These are phyloP conservation scores for Elmis aenea DNA, from an alignment of 2,888 invertebrate species.

Conservation along the genomic window DNA sequence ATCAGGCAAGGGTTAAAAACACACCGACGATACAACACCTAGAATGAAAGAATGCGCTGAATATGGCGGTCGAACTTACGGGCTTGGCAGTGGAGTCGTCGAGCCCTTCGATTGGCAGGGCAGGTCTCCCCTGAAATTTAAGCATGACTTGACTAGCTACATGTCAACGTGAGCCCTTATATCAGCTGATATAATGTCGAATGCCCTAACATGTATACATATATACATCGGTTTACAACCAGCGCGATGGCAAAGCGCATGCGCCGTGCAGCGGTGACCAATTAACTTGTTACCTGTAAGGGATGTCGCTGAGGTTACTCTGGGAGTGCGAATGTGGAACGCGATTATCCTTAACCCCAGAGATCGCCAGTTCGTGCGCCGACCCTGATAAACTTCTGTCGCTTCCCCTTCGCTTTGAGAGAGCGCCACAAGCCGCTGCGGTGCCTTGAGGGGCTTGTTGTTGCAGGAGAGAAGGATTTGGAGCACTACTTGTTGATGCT, in stretches of 20 bases:
- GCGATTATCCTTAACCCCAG: constrained; percentile 59
- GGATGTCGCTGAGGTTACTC: constrained; percentile 81
- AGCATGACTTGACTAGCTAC: constrained; percentile 39
- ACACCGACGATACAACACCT: constrained; percentile 35
- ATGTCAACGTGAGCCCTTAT: constrained; percentile 14
- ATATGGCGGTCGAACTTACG: constrained; percentile 43
- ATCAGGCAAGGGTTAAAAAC: constrained; percentile 28
- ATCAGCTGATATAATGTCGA: constrained; percentile 16
- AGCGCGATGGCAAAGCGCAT: constrained; percentile 21
- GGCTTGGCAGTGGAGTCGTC: constrained; percentile 41
- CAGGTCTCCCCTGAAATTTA: constrained; percentile 54
- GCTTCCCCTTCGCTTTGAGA: constrained; percentile 70
- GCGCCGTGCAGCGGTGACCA: constrained; percentile 17
- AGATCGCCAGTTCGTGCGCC: constrained; percentile 74
- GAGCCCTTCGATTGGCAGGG: constrained; percentile 45
- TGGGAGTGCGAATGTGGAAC: constrained; percentile 87
- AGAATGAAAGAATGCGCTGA: constrained; percentile 27
- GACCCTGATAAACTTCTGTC: constrained; percentile 81
- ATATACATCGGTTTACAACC: constrained; percentile 19
- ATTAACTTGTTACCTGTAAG: constrained; percentile 63
- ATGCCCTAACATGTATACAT: constrained; percentile 20
- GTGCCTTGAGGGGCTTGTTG: constrained; percentile 40
- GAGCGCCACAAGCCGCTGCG: constrained; percentile 42
- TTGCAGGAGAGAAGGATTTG: constrained; percentile 49
- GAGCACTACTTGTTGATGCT: constrained; percentile 52